Evolutionary conservation across 2,113 vertebrate species (phyloP), one percentile per base, ranked within the genome.

Genomic region (Tachysurus fulvidraco): DNA sequence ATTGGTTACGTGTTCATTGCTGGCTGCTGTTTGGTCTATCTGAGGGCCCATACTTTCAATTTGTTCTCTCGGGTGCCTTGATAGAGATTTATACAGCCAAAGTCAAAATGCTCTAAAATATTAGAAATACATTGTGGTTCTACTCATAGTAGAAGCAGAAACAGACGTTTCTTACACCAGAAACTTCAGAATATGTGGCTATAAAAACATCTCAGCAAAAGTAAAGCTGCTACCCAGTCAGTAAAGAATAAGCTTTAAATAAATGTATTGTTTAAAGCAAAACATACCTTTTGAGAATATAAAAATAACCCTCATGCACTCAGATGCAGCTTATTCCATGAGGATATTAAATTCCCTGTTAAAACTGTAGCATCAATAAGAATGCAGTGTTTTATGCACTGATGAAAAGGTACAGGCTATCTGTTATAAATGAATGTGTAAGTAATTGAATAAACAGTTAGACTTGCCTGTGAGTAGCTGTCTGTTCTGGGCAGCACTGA

Each of bases 401-500:
- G 36, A 36, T 36, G 7, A 52, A 52, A n/a, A 25, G 28, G 13
- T 5, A 5, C 10, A 74, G 41, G 9, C 11, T 46, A 25, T 6
- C 12, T 77, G 52, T n/a, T 17, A 54, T 14, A 17, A 54, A 80
- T 30, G 2, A 30, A 9, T 50, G 5, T 36, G 28, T 23, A 23
- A 41, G 19, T 60, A 36, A 21, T 36, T 59, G 69, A 52, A 41
- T 76, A 13, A 80, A 71, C 25, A 36, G 36, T 23, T 44, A 10
- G 4, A 88, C 82, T 94, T 92, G 96, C 98, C 97, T 99, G 98
- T 85, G 97, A 95, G 89, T 99, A 99, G 92, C 94, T 96, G 94
- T 99, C 98, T 82, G 95, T 96, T 89, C 98, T 95, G 44, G 98
- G 98, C 83, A 99, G 91, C 90, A 98, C 97, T 4, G 98, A 98